Conservation (phyloP, 2,113 vertebrate species). For the Percina caprodes region DNA sequence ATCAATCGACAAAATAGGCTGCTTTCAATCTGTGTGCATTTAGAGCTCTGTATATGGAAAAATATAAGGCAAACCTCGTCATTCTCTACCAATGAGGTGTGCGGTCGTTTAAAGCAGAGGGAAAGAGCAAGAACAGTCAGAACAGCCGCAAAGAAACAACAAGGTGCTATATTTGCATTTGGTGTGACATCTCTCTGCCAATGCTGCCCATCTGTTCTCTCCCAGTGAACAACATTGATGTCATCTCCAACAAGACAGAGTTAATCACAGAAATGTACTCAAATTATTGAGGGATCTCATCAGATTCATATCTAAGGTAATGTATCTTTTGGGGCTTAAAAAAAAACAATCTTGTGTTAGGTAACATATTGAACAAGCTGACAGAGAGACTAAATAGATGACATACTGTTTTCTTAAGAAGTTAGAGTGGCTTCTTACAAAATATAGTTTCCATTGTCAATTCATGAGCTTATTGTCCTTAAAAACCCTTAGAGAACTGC, state of each 20-base stretch:
- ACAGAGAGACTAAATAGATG: constrained; percentile 5
- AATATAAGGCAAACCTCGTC: constrained; percentile 4
- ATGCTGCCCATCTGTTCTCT: constrained; percentile 79
- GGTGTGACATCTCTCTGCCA: constrained; percentile 76
- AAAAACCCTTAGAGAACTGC: not conserved
- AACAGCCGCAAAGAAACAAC: constrained; percentile 71
- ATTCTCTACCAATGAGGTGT: constrained; percentile 5
- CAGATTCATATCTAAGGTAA: constrained; percentile 1
- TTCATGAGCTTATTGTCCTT: not conserved
- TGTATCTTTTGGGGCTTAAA: not conserved
- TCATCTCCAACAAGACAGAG: constrained; percentile 36
- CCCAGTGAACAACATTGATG: constrained; percentile 56
- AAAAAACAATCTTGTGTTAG: not conserved
- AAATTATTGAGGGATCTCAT: constrained; percentile 18
- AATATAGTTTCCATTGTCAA: not conserved
- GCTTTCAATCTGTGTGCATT: not conserved
- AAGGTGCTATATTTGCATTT: constrained; percentile 81
- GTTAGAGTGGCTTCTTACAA: not conserved
- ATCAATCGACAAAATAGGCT: not conserved
- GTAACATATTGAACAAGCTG: not conserved
- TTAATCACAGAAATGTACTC: constrained; percentile 42
- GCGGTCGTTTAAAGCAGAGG: constrained; percentile 62
- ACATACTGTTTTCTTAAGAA: not conserved
- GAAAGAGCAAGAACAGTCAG: constrained; percentile 71
- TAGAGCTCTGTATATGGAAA: not conserved